Percentiles rank a stretch among this genome's conserved stretches.
phyloP scores from a whole-genome alignment of 2,797 vertebrate species.

The Echeneis naucrates region DNA sequence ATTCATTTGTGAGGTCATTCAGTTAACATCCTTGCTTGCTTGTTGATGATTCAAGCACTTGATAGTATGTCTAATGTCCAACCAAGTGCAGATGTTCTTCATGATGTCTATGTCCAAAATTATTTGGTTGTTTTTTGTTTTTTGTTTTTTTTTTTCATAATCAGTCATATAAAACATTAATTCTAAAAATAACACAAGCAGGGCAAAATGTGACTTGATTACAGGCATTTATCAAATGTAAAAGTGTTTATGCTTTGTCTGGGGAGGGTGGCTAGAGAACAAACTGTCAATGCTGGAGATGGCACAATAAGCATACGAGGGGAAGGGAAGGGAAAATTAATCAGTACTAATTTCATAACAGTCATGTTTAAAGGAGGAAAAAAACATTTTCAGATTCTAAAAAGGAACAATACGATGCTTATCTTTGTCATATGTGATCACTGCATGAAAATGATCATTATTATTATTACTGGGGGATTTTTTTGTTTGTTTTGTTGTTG shows the following conservation, averaged over 20 bases:
- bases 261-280: not conserved
- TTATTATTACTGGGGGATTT: too few species aligned
- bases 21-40: slow-evolving; percentile 68
- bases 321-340: not conserved
- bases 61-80: slow-evolving; percentile 8
- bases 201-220: not conserved
- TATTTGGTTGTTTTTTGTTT: not conserved
- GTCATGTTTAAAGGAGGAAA: not conserved
- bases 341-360: not conserved
- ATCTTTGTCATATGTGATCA: too few species aligned
- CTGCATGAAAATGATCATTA: too few species aligned
- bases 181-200: too few species aligned
- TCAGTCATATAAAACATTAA: too few species aligned
- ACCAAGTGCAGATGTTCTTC: not conserved
- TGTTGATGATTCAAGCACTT: slow-evolving; percentile 54
- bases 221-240: not conserved
- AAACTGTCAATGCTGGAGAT: not conserved
- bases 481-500: too few species aligned
- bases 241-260: not conserved
- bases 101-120: not conserved
- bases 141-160: not conserved
- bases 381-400: too few species aligned
- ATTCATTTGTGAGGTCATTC: slow-evolving; percentile 71
- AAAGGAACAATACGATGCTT: too few species aligned
- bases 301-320: too few species aligned